Conservation (phyloP, 2,888 invertebrate species). For the Hydrotaea cyrtoneurina region DNA sequence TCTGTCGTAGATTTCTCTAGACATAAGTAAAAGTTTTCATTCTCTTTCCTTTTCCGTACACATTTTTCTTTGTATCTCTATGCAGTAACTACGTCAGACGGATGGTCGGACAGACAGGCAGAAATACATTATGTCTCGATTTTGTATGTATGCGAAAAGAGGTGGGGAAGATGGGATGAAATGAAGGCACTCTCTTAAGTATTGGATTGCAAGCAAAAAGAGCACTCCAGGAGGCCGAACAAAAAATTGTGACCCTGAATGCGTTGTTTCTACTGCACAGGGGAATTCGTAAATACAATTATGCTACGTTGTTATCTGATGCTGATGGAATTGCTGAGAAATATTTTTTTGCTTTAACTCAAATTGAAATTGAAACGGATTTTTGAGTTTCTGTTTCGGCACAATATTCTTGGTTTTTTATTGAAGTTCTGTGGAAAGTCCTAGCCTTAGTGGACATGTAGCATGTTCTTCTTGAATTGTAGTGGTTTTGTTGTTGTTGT, state of each 20-base stretch:
- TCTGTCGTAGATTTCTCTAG: slow-evolving; percentile 1
- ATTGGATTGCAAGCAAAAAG: not conserved
- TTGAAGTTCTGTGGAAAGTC: not conserved
- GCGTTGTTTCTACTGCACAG: not conserved
- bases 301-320: not conserved
- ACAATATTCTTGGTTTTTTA: not conserved
- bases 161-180: not conserved
- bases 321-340: not conserved
- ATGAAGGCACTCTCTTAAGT: not conserved
- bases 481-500: not conserved
- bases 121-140: slow-evolving; percentile 9
- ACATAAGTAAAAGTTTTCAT: slow-evolving; percentile 13
- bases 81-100: slow-evolving; percentile 50
- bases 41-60: not conserved
- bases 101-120: slow-evolving; percentile 21
- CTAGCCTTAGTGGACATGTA: not conserved
- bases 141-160: not conserved
- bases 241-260: slow-evolving; percentile 2
- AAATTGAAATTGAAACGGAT: slow-evolving; percentile 5
- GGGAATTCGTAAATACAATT: not conserved
- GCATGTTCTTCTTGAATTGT: not conserved
- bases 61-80: slow-evolving; percentile 34
- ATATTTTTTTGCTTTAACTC: not conserved
- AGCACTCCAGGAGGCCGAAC: not conserved
- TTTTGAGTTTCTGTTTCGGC: not conserved